Percentiles rank a stretch among this genome's conserved stretches.
These are phyloP conservation scores for Agrypnus murinus DNA, from an alignment of 2,888 invertebrate species.

Conservation along the genomic window DNA sequence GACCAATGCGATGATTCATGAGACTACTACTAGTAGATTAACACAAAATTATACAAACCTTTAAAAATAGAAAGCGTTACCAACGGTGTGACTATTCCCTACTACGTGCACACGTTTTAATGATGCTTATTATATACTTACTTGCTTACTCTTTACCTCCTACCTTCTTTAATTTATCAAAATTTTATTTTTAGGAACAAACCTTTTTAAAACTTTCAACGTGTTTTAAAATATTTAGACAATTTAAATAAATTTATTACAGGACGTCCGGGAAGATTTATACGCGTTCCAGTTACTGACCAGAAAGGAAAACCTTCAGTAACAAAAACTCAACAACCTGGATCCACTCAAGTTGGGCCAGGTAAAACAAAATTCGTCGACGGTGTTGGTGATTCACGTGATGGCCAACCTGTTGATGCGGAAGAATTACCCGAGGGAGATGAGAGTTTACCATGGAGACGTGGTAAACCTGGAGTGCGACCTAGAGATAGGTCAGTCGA, in stretches of 20 bases:
- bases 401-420: slow-evolving; percentile 66
- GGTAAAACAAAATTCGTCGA: slow-evolving; percentile 64
- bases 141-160: too few species aligned
- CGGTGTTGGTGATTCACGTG: slow-evolving; percentile 59
- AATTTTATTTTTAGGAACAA: slow-evolving; percentile 13
- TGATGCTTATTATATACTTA: too few species aligned
- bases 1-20: slow-evolving; percentile 47
- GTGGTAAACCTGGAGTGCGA: slow-evolving; percentile 60
- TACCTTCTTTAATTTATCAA: slow-evolving; percentile 14
- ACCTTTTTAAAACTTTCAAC: neutral
- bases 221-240: slow-evolving; percentile 1
- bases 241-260: slow-evolving; percentile 57
- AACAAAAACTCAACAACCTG: slow-evolving; percentile 59
- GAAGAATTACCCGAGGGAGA: slow-evolving; percentile 73
- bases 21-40: slow-evolving; percentile 41
- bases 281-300: slow-evolving; percentile 70
- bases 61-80: slow-evolving; percentile 54
- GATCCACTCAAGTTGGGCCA: slow-evolving; percentile 65
- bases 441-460: slow-evolving; percentile 75
- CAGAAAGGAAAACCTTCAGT: slow-evolving; percentile 62
- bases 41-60: slow-evolving; percentile 43
- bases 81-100: slow-evolving; percentile 34
- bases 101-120: slow-evolving; percentile 17
- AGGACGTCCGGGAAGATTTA: slow-evolving; percentile 73
- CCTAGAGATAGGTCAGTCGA: slow-evolving; percentile 72